Conservation (phyloP, 1,140 invertebrate genomes). For the Pteromalus puparum region DNA sequence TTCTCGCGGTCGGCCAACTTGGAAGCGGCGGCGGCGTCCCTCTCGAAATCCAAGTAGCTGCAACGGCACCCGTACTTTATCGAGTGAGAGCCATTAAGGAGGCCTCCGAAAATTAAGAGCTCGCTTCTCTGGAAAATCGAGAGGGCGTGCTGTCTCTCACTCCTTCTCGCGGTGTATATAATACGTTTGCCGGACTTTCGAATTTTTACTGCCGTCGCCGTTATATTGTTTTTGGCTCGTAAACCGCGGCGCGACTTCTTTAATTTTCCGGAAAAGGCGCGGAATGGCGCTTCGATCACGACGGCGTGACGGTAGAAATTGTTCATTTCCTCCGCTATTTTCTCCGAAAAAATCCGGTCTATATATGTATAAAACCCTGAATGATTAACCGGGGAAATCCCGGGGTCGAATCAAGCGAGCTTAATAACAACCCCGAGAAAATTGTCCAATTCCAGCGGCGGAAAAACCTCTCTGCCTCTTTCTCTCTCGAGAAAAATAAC, state of each 20-base stretch:
- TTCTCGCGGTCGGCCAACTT: slow-evolving; percentile 14
- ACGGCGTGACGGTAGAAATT: too few relatives aligned
- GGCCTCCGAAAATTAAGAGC: slow-evolving; percentile 20
- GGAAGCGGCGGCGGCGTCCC: neutral
- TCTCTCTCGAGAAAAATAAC: neutral
- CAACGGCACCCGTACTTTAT: neutral
- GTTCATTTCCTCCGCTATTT: too few relatives aligned
- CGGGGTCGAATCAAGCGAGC: too few relatives aligned
- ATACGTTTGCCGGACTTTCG: too few relatives aligned
- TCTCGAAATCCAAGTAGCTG: slow-evolving; percentile 4
- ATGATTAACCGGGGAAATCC: neutral
- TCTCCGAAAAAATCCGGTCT: too few relatives aligned
- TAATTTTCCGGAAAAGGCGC: too few relatives aligned
- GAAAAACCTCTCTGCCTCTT: neutral
- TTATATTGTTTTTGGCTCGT: too few relatives aligned
- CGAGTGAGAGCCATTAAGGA: slow-evolving; percentile 7
- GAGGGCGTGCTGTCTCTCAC: neutral
- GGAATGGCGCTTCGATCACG: too few relatives aligned
- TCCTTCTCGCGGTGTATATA: too few relatives aligned
- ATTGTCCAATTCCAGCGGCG: neutral
- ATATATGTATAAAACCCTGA: too few relatives aligned
- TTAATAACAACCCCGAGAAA: neutral
- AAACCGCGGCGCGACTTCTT: too few relatives aligned
- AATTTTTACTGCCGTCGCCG: too few relatives aligned
- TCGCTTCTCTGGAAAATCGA: slow-evolving; percentile 7